These are phyloP conservation scores for Drosophila orena DNA, from an alignment of 1,140 invertebrate species.

Conservation along the genomic window DNA sequence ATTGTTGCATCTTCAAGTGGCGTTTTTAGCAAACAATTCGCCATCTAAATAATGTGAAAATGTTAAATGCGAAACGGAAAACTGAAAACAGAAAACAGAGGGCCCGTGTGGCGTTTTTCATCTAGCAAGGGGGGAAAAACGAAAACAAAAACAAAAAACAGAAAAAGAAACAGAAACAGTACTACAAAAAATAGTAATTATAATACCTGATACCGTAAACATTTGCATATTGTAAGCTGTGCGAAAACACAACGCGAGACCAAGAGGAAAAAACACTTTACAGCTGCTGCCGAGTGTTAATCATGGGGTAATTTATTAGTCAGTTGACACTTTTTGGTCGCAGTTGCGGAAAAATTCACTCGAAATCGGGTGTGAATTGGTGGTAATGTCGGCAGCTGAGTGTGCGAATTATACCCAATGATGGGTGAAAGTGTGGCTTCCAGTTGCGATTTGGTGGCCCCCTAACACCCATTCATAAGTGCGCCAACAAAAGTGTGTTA, in stretches of 20 bases:
- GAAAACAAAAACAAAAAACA: not conserved
- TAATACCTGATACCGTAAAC: slow-evolving; percentile 47
- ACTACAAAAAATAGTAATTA: slow-evolving; percentile 41
- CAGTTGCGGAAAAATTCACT: slow-evolving; percentile 28
- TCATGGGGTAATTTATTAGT: slow-evolving; percentile 50
- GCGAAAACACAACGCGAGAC: slow-evolving; percentile 24
- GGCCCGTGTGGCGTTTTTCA: slow-evolving; percentile 33
- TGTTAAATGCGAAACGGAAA: slow-evolving; percentile 15
- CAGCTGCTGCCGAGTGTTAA: slow-evolving; percentile 54
- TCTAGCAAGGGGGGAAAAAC: too few species aligned
- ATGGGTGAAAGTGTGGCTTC: slow-evolving; percentile 43
- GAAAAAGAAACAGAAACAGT: slow-evolving; percentile 14
- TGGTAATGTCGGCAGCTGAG: not conserved
- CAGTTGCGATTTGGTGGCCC: slow-evolving; percentile 1
- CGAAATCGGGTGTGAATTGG: slow-evolving; percentile 36
- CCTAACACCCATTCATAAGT: not conserved
- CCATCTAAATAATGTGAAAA: slow-evolving; percentile 45
- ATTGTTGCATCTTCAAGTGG: slow-evolving; percentile 40
- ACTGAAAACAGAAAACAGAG: slow-evolving; percentile 2
- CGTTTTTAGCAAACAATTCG: slow-evolving; percentile 43
- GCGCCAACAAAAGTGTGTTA: slow-evolving; percentile 5
- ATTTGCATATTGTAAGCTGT: slow-evolving; percentile 57
- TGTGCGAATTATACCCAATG: slow-evolving; percentile 25
- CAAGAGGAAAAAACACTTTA: slow-evolving; percentile 42
- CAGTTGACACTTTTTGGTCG: slow-evolving; percentile 51